phyloP scores from a whole-genome alignment of 2,113 vertebrate genomes.

The Leucopternis melanops region DNA sequence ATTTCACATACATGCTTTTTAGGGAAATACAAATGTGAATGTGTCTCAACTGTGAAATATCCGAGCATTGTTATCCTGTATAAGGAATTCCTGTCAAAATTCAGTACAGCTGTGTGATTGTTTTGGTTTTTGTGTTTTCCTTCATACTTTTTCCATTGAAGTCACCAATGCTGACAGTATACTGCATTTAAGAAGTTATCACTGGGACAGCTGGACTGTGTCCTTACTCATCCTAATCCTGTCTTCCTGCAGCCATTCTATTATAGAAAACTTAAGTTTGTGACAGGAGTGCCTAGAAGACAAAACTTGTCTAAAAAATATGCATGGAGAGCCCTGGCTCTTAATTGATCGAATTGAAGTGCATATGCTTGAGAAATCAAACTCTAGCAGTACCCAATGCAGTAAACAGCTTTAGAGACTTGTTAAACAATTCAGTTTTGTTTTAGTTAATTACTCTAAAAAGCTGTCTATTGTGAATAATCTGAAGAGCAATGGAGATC shows the following conservation, averaged over 20 bases:
- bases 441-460: slow-evolving; percentile 36
- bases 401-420: slow-evolving; percentile 25
- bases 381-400: background rate
- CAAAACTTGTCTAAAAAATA: background rate
- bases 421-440: background rate
- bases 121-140: background rate
- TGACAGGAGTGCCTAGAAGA: background rate
- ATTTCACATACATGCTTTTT: background rate
- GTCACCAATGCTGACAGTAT: background rate
- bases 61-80: background rate
- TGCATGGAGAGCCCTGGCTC: background rate
- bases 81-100: background rate
- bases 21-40: background rate
- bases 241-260: background rate
- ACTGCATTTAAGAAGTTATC: background rate
- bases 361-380: background rate
- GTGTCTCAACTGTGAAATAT: background rate
- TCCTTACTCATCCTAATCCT: background rate
- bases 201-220: background rate
- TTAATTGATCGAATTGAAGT: background rate
- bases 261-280: background rate
- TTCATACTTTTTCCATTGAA: background rate
- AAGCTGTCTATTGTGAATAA: background rate
- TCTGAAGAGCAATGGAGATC: background rate
- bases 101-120: background rate